Percentiles rank a stretch among this genome's conserved stretches.
Evolutionary conservation across 2,888 invertebrate species (phyloP).

Genomic region (Vannuccia rotundouncinata): DNA sequence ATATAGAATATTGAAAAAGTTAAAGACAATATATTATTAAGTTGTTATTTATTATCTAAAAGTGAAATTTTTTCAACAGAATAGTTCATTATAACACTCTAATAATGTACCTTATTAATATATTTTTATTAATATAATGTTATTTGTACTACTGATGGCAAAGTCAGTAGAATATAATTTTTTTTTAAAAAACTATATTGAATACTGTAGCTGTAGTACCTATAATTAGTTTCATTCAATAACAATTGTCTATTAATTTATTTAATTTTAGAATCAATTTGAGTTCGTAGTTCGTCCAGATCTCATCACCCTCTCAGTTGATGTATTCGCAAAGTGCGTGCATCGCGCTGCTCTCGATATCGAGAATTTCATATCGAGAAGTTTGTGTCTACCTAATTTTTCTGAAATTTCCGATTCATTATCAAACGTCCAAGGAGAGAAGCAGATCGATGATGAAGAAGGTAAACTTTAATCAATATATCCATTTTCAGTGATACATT

Average conservation of each 20-base stretch:
- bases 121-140: not conserved
- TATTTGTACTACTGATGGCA: not conserved
- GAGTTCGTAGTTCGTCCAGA: not conserved
- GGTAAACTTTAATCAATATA: too few relatives aligned
- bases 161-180: not conserved
- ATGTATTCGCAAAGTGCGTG: not conserved
- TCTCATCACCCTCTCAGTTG: not conserved
- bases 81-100: too few relatives aligned
- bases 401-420: too few relatives aligned
- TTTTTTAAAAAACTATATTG: not conserved
- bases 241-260: not conserved
- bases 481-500: too few relatives aligned
- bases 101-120: too few relatives aligned
- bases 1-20: too few relatives aligned
- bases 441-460: too few relatives aligned
- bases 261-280: not conserved
- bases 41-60: too few relatives aligned
- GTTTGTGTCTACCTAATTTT: conserved; percentile 2
- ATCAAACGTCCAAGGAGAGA: too few relatives aligned
- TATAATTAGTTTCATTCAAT: not conserved
- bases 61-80: too few relatives aligned
- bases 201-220: not conserved
- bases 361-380: not conserved
- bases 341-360: not conserved
- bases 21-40: too few relatives aligned